Base-by-base conservation (phyloP, 2,797 vertebrate species). In the Notolepis coatsorum region DNA sequence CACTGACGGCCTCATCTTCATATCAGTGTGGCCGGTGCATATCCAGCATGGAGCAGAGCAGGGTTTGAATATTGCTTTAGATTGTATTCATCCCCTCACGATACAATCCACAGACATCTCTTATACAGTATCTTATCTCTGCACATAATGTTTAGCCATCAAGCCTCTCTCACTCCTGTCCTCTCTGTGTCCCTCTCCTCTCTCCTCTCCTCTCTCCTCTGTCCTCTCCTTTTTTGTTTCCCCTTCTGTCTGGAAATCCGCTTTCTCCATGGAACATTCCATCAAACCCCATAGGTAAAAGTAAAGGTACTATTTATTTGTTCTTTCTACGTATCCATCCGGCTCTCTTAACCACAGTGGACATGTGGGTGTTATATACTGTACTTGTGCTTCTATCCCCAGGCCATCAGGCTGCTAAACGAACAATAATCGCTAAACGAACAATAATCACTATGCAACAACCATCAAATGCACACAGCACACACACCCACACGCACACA, bases 181-280 rank as follows among this genome's bases (percentile, higher is more conserved):
- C 81, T 77, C 82, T 83, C 79, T n/a, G n/a, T n/a, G n/a, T 79
- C 71, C 42, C 69, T 84, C 75, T 91, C 91, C 91, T 79, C 92
- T 97, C 94, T 95, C 93, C 95, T 93, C 94, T 93, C 86, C 64
- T n/a, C 78, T 79, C 84, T 74, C 90, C 88, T 92, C 86, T 96
- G 90, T 87, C 81, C 73, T 82, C 66, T 79, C 92, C 92, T 91
- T 88, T 94, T 92, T 92, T 91, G 87, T 59, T 55, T 92, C 85
- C 24, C 45, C 41, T 88, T 85, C 85, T 96, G 93, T 96, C 91
- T 95, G 96, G 95, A 94, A n/a, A 94, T 87, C 94, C 92, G 94
- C 94, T 96, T 96, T 95, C 96, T 95, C 95, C 94, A 96, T 96
- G 97, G 97, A 96, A 92, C 96, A 99, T 98, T 96, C 92, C 96